A percentile compares a stretch with the other conserved stretches of the same genome.
These are phyloP conservation scores for Mystacides longicornis DNA, from an alignment of 2,888 invertebrate genomes.

Conservation along the genomic window DNA sequence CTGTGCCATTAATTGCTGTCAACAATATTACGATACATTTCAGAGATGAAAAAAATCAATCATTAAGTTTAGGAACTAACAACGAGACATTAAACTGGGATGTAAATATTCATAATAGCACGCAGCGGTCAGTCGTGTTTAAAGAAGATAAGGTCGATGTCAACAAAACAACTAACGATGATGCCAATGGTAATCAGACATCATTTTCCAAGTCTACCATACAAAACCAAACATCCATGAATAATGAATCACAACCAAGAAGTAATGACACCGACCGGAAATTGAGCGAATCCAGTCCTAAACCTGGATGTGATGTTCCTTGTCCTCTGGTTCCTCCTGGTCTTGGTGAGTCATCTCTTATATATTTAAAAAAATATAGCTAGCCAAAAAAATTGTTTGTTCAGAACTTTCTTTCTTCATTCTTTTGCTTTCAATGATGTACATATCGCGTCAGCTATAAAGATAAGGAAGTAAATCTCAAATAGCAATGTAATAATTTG, in stretches of 20 bases:
- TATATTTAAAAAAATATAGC: background rate
- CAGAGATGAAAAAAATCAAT: background rate
- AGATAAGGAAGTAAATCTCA: too few relatives aligned
- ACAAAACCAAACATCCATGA: background rate
- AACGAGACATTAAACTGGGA: background rate
- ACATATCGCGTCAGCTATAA: too few relatives aligned
- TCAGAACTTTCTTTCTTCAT: too few relatives aligned
- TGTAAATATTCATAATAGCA: conserved; percentile 21
- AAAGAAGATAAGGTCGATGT: background rate
- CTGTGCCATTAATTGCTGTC: background rate
- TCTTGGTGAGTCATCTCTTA: conserved; percentile 15
- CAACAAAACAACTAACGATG: conserved; percentile 9
- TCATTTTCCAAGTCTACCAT: too few relatives aligned
- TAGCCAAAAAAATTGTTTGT: background rate
- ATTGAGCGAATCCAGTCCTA: background rate
- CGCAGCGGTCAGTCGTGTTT: conserved; percentile 11
- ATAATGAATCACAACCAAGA: background rate
- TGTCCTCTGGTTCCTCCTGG: conserved; percentile 23
- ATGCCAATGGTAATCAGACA: background rate
- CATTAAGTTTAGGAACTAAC: too few relatives aligned
- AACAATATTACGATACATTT: conserved; percentile 7
- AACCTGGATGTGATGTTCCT: conserved; percentile 19
- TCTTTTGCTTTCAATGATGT: too few relatives aligned
- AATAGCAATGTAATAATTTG: too few relatives aligned
- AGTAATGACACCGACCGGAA: background rate